Evolutionary conservation across 1,140 invertebrate species (phyloP), one percentile per base, ranked within the genome.

Genomic region (Pseudomyrmex pallidus): DNA sequence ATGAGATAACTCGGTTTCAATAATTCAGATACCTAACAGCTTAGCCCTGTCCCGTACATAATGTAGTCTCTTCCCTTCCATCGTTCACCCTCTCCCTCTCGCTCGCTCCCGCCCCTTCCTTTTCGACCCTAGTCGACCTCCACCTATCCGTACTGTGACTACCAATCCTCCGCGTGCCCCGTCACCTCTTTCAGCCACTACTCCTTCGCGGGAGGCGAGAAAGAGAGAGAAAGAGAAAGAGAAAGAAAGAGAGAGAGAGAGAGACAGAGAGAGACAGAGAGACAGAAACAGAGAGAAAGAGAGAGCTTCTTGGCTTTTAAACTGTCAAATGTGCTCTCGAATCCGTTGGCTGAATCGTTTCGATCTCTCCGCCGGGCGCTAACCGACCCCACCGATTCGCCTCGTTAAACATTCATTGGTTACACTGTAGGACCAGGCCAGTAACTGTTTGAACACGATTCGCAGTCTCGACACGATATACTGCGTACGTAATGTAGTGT

Each of bases 1-100:
- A 93, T 89, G 93, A 93, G 93, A 93, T 93, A 94, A 94, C 91
- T 91, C 88, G 89, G 88, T 72, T 85, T 94, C 91, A 94, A 94
- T 94, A 94, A 94, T 94, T 94, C 93, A 94, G 90, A 74, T 82
- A 92, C 90, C 92, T 94, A 94, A 94, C 92, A 94, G 94, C 93
- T 94, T 94, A 93, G 93, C 91, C 93, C 90, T 94, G 94, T 94
- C 93, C 92, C 91, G 91, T 94, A 92, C 92, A 94, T 94, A 94
- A 94, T 94, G 93, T 88, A 94, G 93, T 90, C 91, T 88, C 89
- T 90, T 86, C 90, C 87, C 91, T 88, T 86, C 89, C 91, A 72
- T 90, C 89, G 87, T 83, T 85, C 77, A 50, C 62, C 74, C 83
- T 70, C 84, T 66, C 82, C 68, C 76, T 68, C 57, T 52, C 83